These are phyloP conservation scores for Gymnocephalus cernua DNA, from an alignment of 2,113 vertebrate species.

Conservation along the genomic window DNA sequence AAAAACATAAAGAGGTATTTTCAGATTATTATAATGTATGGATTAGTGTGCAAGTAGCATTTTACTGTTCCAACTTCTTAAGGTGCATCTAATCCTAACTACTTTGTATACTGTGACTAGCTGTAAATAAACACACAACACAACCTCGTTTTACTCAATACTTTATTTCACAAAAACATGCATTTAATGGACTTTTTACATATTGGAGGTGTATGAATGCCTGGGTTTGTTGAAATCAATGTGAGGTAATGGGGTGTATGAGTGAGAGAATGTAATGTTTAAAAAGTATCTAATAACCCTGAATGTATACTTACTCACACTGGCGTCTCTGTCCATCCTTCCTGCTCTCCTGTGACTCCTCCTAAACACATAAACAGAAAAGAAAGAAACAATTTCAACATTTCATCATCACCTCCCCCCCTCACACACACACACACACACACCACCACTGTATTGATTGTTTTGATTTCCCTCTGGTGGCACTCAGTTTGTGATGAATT, in stretches of 20 bases:
- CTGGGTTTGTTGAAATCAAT: neutral
- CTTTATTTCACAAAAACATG: constrained; percentile 46
- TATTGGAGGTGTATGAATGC: neutral
- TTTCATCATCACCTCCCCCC: neutral
- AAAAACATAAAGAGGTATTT: too few species aligned
- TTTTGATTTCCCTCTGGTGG: constrained; percentile 51
- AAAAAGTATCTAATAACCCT: constrained; percentile 17
- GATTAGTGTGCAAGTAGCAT: neutral
- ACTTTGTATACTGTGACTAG: neutral
- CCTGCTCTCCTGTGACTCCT: constrained; percentile 11
- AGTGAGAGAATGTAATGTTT: neutral
- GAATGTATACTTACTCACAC: constrained; percentile 58
- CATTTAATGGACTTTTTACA: neutral
- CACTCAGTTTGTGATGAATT: constrained; percentile 41
- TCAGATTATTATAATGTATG: neutral
- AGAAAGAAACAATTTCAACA: constrained; percentile 37
- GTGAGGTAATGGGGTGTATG: too few species aligned
- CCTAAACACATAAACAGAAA: constrained; percentile 20
- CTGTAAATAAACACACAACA: constrained; percentile 36
- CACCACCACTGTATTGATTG: constrained; percentile 40
- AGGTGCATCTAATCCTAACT: neutral
- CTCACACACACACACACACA: too few species aligned
- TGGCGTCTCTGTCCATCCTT: constrained; percentile 1
- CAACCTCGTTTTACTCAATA: neutral
- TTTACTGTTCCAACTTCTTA: neutral